These are phyloP conservation scores for Anoplius nigerrimus DNA, from an alignment of 2,888 invertebrate genomes.

Conservation along the genomic window DNA sequence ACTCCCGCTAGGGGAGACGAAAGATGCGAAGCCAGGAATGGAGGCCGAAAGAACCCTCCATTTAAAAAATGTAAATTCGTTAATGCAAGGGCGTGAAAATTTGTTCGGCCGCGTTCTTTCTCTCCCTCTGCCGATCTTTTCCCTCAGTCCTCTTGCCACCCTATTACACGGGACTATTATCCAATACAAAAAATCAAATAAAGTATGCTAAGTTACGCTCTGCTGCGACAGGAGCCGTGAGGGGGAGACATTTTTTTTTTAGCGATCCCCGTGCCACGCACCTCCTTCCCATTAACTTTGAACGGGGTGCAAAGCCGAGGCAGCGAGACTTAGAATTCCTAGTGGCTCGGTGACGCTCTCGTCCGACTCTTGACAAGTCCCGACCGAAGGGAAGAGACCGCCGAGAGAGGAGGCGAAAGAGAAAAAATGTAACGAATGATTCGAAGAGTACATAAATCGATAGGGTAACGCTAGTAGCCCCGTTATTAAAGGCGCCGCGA, in stretches of 20 bases:
- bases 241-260: slow-evolving; percentile 57
- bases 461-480: no score
- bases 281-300: slow-evolving; percentile 56
- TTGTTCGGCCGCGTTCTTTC: slow-evolving; percentile 49
- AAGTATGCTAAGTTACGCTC: slow-evolving; percentile 73
- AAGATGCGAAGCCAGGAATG: slow-evolving; percentile 7
- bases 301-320: slow-evolving; percentile 54
- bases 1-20: slow-evolving; percentile 11
- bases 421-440: no score
- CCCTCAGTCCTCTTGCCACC: slow-evolving; percentile 53
- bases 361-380: no score
- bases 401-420: no score
- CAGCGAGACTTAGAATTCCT: not conserved
- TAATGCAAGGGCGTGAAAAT: slow-evolving; percentile 73
- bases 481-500: no score
- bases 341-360: no score
- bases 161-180: slow-evolving; percentile 75
- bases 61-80: slow-evolving; percentile 76
- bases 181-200: slow-evolving; percentile 75
- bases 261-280: slow-evolving; percentile 1
- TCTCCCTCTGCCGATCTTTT: slow-evolving; percentile 36
- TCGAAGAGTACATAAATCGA: no score
- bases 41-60: slow-evolving; percentile 63
- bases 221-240: slow-evolving; percentile 58
- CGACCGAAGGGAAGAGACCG: no score